Percentiles rank a stretch among this genome's conserved stretches.
These are phyloP conservation scores for Zaprionus ornatus DNA, from an alignment of 1,140 invertebrate genomes.

Conservation along the genomic window DNA sequence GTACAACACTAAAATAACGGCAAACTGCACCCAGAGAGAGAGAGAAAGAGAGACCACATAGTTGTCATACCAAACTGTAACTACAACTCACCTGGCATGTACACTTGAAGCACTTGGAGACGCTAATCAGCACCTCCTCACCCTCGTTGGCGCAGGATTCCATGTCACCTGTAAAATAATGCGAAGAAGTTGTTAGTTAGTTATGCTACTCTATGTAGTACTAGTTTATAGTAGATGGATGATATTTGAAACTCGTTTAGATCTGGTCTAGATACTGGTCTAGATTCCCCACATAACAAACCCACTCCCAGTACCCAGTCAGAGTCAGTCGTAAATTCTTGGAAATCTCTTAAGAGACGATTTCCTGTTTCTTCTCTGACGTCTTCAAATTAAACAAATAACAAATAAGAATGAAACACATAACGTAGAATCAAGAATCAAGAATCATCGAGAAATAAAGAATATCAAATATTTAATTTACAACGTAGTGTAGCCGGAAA, in stretches of 20 bases:
- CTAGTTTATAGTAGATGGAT: not conserved
- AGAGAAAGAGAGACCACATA: too few species aligned
- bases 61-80: not conserved
- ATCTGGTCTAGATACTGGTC: slow-evolving; percentile 29
- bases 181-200: slow-evolving; percentile 2
- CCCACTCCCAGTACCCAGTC: slow-evolving; percentile 28
- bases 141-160: slow-evolving; percentile 78
- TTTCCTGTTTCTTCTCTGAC: slow-evolving; percentile 36
- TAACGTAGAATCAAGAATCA: not conserved
- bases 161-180: slow-evolving; percentile 58
- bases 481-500: slow-evolving; percentile 65
- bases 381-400: slow-evolving; percentile 7
- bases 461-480: slow-evolving; percentile 77
- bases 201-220: not conserved
- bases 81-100: slow-evolving; percentile 68
- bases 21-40: not conserved
- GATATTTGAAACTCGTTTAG: slow-evolving; percentile 20
- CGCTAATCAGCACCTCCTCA: slow-evolving; percentile 64
- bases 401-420: not conserved
- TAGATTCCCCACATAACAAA: slow-evolving; percentile 8
- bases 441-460: slow-evolving; percentile 51
- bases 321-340: slow-evolving; percentile 52
- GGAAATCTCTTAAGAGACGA: slow-evolving; percentile 40
- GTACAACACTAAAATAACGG: not conserved
- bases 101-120: slow-evolving; percentile 78